Base-by-base conservation (phyloP, 2,113 vertebrate species). In the Ondatra zibethicus region DNA sequence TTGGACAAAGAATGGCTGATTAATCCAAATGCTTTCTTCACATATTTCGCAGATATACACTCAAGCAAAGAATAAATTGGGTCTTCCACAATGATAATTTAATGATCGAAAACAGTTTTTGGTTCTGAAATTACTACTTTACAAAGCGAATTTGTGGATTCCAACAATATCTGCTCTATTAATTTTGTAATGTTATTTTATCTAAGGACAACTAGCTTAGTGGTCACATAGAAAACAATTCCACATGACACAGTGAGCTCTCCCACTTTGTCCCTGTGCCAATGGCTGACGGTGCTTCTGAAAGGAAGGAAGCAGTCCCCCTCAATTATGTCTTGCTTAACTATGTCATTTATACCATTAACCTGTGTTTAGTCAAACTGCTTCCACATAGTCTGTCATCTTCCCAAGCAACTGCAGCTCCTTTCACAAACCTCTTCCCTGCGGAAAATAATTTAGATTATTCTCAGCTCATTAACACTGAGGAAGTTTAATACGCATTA, bases 261-360 rank as follows among this genome's bases (percentile, higher is more conserved):
- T 92, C 16, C 58, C 50, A 63, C n/a, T 93, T 84, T 78, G 45
- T 73, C 94, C 92, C 90, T 89, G 13, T 95, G 72, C 88, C 91
- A 82, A 19, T 78, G 81, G 58, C 36, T 94, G 63, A 70, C 47
- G 76, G 68, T 58, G 36, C 75, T 96, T 94, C 80, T 92, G 94
- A 92, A 86, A 95, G 88, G 70, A 95, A 97, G 91, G 88, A 98
- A 92, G 92, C 19, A 45, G 65, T 81, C 94, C 91, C 76, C 92
- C 39, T 12, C 93, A 96, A 97, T 97, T 96, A 91, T 93, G 90
- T 52, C 92, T 94, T 95, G 75, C 93, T 95, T 66, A 70, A 73
- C 91, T 94, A 89, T 92, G 73, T 97, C 92, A 92, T 94, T 96
- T 94, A 96, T 88, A 95, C 39, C 85, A 95, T 96, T 91, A 95